A percentile compares a stretch with the other conserved stretches of the same genome.
These are phyloP conservation scores for Platichthys stellatus DNA, from an alignment of 2,113 vertebrate genomes.

Conservation along the genomic window DNA sequence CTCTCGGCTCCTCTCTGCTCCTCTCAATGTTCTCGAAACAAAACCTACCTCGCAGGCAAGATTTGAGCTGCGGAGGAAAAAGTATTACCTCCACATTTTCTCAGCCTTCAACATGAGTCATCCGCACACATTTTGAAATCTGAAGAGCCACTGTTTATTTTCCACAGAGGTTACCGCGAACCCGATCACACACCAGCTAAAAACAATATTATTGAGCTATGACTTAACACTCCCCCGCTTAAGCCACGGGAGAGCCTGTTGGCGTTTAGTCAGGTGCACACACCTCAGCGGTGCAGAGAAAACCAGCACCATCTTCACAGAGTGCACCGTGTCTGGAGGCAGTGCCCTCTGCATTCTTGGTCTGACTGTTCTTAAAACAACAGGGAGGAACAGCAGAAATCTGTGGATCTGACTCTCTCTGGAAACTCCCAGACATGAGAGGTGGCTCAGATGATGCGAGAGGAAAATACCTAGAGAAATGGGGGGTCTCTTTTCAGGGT, in stretches of 20 bases:
- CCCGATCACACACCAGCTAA: constrained; percentile 53
- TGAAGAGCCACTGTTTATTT: constrained; percentile 45
- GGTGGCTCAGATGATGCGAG: constrained; percentile 47
- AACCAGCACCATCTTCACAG: constrained; percentile 46
- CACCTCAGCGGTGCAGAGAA: constrained; percentile 27
- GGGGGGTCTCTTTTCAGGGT: constrained; percentile 52
- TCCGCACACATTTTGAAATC: constrained; percentile 34
- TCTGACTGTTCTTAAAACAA: constrained; percentile 63
- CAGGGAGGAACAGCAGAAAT: constrained; percentile 49
- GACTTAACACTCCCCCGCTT: constrained; percentile 47
- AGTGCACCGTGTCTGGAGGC: constrained; percentile 53
- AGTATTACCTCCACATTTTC: constrained; percentile 17
- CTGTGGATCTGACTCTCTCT: constrained; percentile 46
- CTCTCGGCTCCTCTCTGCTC: neutral
- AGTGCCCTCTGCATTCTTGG: constrained; percentile 56
- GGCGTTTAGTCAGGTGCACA: constrained; percentile 66
- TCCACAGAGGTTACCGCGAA: constrained; percentile 38
- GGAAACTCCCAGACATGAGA: constrained; percentile 68
- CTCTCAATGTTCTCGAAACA: neutral
- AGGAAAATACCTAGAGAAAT: constrained; percentile 50
- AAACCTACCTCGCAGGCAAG: constrained; percentile 1
- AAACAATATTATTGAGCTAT: constrained; percentile 58
- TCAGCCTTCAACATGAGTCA: constrained; percentile 30
- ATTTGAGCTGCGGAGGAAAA: constrained; percentile 23
- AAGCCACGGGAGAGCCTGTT: constrained; percentile 37